A percentile compares a stretch with the other conserved stretches of the same genome.
These are phyloP conservation scores for Pelvicachromis taeniatus DNA, from an alignment of 2,113 vertebrate genomes.

Conservation along the genomic window DNA sequence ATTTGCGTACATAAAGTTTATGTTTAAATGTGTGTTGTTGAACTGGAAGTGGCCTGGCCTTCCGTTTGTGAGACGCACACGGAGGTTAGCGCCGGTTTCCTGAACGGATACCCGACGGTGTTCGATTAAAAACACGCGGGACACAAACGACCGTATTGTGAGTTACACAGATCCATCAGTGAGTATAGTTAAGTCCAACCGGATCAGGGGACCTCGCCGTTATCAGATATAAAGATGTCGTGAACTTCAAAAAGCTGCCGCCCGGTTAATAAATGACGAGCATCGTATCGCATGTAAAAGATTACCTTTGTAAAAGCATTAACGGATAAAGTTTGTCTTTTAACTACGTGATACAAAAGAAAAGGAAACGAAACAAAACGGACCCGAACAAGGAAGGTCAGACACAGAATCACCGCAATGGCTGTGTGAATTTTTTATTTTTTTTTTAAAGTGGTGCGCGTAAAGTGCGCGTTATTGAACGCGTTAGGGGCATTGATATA, in stretches of 20 bases:
- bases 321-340: background rate
- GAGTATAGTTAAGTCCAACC: background rate
- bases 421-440: no score
- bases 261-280: background rate
- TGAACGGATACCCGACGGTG: background rate
- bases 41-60: background rate
- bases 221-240: background rate
- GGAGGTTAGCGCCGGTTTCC: background rate
- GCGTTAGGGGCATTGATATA: background rate
- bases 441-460: background rate
- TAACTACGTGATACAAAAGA: background rate
- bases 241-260: background rate
- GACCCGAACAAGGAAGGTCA: background rate
- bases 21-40: background rate
- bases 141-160: background rate
- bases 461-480: background rate
- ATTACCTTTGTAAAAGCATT: background rate
- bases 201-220: fast-evolving
- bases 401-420: background rate
- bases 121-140: background rate
- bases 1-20: background rate
- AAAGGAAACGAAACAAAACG: background rate
- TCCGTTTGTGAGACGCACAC: background rate
- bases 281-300: background rate
- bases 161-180: background rate